Evolutionary conservation across 2,888 invertebrate species (phyloP), one percentile per base, ranked within the genome.

Genomic region (Acrobasis suavella): DNA sequence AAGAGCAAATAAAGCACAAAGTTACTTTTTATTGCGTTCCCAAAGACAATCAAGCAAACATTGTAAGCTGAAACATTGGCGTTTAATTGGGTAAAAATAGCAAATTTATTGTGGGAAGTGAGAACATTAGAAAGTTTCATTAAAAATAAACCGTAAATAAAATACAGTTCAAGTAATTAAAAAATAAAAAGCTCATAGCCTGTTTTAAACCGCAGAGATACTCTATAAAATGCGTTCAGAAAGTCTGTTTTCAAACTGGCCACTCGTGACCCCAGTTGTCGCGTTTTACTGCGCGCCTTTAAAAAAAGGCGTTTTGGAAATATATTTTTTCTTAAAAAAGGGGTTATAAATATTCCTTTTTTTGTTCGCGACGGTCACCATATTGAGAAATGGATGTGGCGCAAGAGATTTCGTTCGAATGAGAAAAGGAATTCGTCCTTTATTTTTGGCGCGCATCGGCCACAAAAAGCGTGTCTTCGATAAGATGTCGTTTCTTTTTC

Each of bases 341-440:
- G 75, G 73, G 80, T 76, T 80, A 81, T 84, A 83, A 84, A 85
- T 82, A 83, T 81, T 81, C 77, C 72, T 73, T 65, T 77, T 81
- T 82, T 78, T 82, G 72, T 73, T 75, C 65, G 72, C 70, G 69
- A 69, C 72, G 68, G 72, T 71, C 72, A 72, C 67, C 72, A 67
- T 65, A 69, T 71, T 70, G 72, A 71, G 72, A 74, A 75, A 78
- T 71, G 72, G 69, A 65, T 67, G 68, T 66, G 66, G 65, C 65
- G 67, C 65, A 66, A 67, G 62, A 71, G 73, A 72, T 70, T 71
- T 72, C 64, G 64, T 67, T 50, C 69, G 72, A 72, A 72, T 71
- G 69, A 69, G 66, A 69, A 66, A 68, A 70, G 64, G 67, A 69
- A 71, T 71, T 68, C 60, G 67, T 66, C 61, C 63, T 69, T 65